phyloP scores from a whole-genome alignment of 2,888 invertebrate genomes.

The Ophion slaviceki region DNA sequence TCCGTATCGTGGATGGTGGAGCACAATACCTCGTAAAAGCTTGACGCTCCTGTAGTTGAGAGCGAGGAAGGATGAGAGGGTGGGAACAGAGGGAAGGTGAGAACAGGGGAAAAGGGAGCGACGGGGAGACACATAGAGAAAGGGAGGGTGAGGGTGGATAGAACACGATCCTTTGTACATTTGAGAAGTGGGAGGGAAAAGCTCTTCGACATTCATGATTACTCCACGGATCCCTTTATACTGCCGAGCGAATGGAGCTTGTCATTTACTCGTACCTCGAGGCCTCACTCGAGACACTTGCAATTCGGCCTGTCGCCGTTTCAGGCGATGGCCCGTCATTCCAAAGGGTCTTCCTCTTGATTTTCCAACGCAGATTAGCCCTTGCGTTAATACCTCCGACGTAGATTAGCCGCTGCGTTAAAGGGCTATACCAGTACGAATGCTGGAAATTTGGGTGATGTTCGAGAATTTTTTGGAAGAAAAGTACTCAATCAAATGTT shows the following conservation, averaged over 20 bases:
- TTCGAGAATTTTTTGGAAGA: too few species aligned
- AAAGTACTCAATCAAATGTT: too few species aligned
- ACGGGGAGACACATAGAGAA: slow-evolving; percentile 26
- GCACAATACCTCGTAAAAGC: slow-evolving; percentile 53
- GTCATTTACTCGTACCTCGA: slow-evolving; percentile 49
- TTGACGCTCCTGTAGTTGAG: slow-evolving; percentile 3
- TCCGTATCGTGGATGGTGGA: slow-evolving; percentile 19
- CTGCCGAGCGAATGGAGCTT: slow-evolving; percentile 50
- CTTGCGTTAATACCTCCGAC: neutral
- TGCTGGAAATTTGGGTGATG: too few species aligned
- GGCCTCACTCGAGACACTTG: slow-evolving; percentile 28
- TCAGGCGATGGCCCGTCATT: neutral
- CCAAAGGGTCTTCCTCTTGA: slow-evolving; percentile 4
- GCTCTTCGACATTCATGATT: slow-evolving; percentile 59
- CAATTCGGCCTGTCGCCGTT: slow-evolving; percentile 12
- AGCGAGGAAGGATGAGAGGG: neutral
- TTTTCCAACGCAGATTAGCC: neutral
- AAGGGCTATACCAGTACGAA: neutral
- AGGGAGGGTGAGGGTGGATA: slow-evolving; percentile 38
- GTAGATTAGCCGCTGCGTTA: neutral
- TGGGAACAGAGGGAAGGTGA: slow-evolving; percentile 43
- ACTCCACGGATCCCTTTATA: slow-evolving; percentile 49
- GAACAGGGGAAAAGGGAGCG: neutral
- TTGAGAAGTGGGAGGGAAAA: slow-evolving; percentile 29
- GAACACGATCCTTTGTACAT: slow-evolving; percentile 54